A percentile compares a stretch with the other conserved stretches of the same genome.
Evolutionary conservation across 2,888 invertebrate genomes (phyloP).

Genomic region (Oscheius sp.): DNA sequence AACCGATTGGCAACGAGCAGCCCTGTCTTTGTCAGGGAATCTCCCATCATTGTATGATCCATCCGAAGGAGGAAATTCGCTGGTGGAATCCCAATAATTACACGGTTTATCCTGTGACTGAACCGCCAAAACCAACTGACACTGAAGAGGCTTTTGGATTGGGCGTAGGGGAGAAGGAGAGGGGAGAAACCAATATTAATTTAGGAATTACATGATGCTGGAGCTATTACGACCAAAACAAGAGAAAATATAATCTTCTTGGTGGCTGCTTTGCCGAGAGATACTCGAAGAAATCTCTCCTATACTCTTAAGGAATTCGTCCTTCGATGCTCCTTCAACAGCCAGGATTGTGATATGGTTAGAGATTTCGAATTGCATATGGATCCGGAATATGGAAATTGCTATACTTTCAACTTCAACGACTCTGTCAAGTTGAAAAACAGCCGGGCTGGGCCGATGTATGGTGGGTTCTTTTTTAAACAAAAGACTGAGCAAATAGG

Average conservation of each 20-base stretch:
- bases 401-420: constrained; percentile 70
- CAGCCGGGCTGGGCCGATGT: constrained; percentile 65
- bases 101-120: constrained; percentile 64
- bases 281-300: constrained; percentile 56
- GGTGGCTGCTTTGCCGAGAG: constrained; percentile 66
- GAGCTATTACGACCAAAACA: constrained; percentile 68
- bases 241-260: constrained; percentile 69
- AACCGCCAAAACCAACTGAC: constrained; percentile 52
- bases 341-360: constrained; percentile 66
- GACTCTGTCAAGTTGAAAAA: constrained; percentile 65
- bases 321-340: constrained; percentile 69
- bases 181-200: no score
- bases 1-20: constrained; percentile 34
- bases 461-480: constrained; percentile 37
- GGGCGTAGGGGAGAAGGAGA: no score
- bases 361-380: constrained; percentile 70
- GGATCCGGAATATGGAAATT: constrained; percentile 70
- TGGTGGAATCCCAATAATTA: constrained; percentile 70
- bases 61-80: constrained; percentile 55
- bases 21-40: constrained; percentile 67
- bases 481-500: constrained; percentile 36
- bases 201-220: constrained; percentile 65
- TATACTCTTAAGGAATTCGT: constrained; percentile 68
- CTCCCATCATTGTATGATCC: constrained; percentile 68
- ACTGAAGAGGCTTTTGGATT: constrained; percentile 64